phyloP scores from a whole-genome alignment of 2,113 vertebrate species.

The Psittacara wagleri region DNA sequence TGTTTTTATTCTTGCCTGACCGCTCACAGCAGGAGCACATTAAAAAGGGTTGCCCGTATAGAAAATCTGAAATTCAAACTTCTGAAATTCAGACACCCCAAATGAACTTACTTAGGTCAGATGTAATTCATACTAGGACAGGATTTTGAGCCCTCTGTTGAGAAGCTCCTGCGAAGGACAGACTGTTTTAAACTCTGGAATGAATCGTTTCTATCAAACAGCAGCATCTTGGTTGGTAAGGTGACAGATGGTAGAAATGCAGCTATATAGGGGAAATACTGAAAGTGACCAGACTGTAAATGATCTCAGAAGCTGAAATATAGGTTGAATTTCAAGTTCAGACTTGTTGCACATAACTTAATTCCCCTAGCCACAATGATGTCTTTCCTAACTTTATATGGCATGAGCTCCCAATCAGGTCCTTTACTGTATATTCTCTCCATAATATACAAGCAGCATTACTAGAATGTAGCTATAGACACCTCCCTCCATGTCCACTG shows the following conservation, averaged over 20 bases:
- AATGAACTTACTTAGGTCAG: not conserved
- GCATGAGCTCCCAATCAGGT: not conserved
- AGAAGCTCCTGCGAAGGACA: not conserved
- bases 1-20: not conserved
- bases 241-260: not conserved
- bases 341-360: not conserved
- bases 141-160: not conserved
- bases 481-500: rapidly evolving
- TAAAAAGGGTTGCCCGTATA: not conserved
- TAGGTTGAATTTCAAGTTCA: not conserved
- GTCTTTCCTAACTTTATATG: not conserved
- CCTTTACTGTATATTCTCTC: not conserved
- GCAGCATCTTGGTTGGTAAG: not conserved
- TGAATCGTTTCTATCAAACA: not conserved
- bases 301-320: not conserved
- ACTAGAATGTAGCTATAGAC: not conserved
- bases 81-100: not conserved
- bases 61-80: not conserved
- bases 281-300: not conserved
- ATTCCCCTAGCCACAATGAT: not conserved
- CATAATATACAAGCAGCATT: not conserved
- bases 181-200: not conserved
- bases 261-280: not conserved
- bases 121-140: not conserved
- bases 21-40: not conserved